These are phyloP conservation scores for Papilio gigon DNA, from an alignment of 2,888 invertebrate genomes.

Conservation along the genomic window DNA sequence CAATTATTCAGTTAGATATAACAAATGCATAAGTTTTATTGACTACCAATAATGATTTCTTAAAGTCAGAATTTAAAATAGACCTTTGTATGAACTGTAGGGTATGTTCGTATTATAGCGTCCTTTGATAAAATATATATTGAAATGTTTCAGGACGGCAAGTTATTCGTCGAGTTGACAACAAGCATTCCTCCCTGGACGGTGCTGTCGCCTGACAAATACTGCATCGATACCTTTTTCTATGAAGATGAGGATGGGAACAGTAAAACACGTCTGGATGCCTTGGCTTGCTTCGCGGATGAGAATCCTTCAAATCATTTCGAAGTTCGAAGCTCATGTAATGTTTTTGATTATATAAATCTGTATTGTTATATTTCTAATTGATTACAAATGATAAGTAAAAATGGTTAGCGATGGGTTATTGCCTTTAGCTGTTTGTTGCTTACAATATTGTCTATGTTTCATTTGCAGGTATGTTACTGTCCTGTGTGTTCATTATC, in stretches of 20 bases:
- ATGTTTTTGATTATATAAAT: constrained; percentile 45
- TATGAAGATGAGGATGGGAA: constrained; percentile 48
- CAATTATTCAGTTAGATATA: too few species aligned
- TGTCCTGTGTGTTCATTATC: constrained; percentile 88
- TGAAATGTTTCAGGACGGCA: constrained; percentile 61
- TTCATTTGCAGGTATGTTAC: constrained; percentile 84
- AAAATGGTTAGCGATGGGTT: too few species aligned
- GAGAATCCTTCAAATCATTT: constrained; percentile 51
- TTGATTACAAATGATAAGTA: too few species aligned
- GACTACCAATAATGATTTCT: too few species aligned
- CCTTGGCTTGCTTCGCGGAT: constrained; percentile 63
- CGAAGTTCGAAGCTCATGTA: constrained; percentile 61
- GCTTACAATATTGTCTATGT: background rate
- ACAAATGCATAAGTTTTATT: too few species aligned
- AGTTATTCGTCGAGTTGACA: constrained; percentile 59
- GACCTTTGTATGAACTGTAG: too few species aligned
- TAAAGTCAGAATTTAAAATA: too few species aligned
- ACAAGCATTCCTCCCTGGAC: constrained; percentile 54
- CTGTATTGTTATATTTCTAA: background rate
- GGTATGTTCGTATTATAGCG: too few species aligned
- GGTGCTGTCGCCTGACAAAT: constrained; percentile 59
- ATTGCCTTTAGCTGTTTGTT: too few species aligned
- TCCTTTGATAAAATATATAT: background rate
- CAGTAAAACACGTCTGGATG: constrained; percentile 55
- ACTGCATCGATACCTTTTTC: constrained; percentile 73